Percentiles rank a stretch among this genome's conserved stretches.
Evolutionary conservation across 1,140 invertebrate species (phyloP).

Genomic region (Sitobion miscanthi): DNA sequence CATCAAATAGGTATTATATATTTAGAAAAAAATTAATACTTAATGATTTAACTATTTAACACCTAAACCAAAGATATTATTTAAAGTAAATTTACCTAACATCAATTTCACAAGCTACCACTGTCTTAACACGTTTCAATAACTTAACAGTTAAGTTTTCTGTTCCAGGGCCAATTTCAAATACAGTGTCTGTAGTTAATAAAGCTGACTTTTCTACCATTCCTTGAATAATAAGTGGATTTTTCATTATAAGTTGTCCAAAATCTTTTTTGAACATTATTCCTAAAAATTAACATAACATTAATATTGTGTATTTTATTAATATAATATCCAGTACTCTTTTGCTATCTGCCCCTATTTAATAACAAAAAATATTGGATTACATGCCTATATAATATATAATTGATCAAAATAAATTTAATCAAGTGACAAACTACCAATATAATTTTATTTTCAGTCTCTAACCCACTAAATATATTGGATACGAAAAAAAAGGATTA

Average conservation of each 20-base stretch:
- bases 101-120: conserved; percentile 98
- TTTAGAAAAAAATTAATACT: background rate
- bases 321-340: background rate
- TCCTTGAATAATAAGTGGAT: conserved; percentile 91
- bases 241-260: conserved; percentile 99
- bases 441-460: background rate
- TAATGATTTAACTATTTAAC: background rate
- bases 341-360: background rate
- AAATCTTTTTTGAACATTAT: conserved; percentile 86
- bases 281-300: conserved; percentile 66
- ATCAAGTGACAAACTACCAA: background rate
- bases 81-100: conserved; percentile 66
- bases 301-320: background rate
- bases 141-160: conserved; percentile 98
- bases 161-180: conserved; percentile 99
- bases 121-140: conserved; percentile 92
- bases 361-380: background rate
- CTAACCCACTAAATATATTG: background rate
- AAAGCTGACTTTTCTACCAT: conserved; percentile 97
- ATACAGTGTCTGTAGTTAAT: conserved; percentile 88
- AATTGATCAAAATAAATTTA: background rate
- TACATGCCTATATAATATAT: no score
- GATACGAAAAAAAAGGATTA: background rate
- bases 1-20: background rate
- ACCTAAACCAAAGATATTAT: background rate